phyloP scores from a whole-genome alignment of 2,797 vertebrate species.

The Synaphobranchus kaupii region DNA sequence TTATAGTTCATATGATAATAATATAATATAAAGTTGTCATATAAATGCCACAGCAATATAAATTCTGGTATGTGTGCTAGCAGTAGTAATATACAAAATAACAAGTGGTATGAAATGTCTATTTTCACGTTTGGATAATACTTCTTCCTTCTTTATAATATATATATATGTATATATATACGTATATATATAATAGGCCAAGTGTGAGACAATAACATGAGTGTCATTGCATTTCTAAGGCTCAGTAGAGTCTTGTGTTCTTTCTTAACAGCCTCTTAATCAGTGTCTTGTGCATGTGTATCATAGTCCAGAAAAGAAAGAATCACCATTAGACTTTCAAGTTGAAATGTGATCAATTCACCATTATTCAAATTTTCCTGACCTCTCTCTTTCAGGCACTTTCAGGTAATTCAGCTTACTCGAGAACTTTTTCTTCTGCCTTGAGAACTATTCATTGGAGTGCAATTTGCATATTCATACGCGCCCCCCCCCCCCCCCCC shows the following conservation, averaged over 20 bases:
- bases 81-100: not conserved
- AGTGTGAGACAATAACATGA: not conserved
- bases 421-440: not conserved
- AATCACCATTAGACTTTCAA: not conserved
- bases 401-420: not conserved
- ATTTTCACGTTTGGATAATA: not conserved
- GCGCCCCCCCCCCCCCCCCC: no score
- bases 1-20: not conserved
- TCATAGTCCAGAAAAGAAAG: not conserved
- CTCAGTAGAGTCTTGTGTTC: not conserved
- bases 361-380: not conserved
- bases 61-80: not conserved
- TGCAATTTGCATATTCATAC: not conserved
- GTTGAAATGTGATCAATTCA: constrained; percentile 1
- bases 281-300: not conserved
- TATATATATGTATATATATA: not conserved
- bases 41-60: not conserved
- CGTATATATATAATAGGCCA: not conserved
- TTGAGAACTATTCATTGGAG: not conserved
- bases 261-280: not conserved
- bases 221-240: not conserved
- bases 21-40: not conserved
- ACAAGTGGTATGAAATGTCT: not conserved
- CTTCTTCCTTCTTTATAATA: not conserved
- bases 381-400: not conserved